phyloP scores from a whole-genome alignment of 92 coral and sea anemone species.

The Zoanthus sansibaricus region DNA sequence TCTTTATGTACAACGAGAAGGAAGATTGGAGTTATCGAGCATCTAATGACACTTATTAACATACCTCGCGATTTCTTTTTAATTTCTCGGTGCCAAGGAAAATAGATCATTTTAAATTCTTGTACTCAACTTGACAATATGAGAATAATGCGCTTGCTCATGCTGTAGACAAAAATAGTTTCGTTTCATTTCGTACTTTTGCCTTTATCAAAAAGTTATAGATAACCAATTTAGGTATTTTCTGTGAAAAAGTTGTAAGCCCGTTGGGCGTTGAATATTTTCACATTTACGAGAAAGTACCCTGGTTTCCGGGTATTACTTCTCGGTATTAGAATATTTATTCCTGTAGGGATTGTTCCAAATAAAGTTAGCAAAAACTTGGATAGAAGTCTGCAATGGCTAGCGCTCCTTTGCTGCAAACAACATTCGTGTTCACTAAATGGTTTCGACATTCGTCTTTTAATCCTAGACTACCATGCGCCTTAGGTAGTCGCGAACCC shows the following conservation, averaged over 20 bases:
- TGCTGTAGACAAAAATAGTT: neutral
- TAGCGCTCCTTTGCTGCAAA: neutral
- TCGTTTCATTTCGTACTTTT: neutral
- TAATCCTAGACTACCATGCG: neutral
- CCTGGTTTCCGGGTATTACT: constrained; percentile 11
- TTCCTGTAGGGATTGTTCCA: neutral
- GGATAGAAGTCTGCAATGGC: neutral
- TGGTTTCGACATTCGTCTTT: neutral
- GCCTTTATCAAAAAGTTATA: neutral
- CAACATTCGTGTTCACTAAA: neutral
- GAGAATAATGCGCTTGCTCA: neutral
- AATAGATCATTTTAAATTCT: too few relatives aligned
- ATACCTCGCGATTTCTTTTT: too few relatives aligned
- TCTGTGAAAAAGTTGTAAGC: constrained; percentile 30
- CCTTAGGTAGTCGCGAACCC: neutral
- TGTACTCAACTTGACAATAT: too few relatives aligned
- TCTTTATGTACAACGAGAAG: too few relatives aligned
- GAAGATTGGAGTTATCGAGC: too few relatives aligned
- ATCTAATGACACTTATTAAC: too few relatives aligned
- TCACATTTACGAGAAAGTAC: neutral
- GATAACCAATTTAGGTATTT: constrained; percentile 12
- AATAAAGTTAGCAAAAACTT: neutral
- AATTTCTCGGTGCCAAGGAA: too few relatives aligned
- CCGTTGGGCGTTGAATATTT: constrained; percentile 25
- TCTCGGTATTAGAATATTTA: constrained; percentile 16